phyloP scores from a whole-genome alignment of 2,113 vertebrate species.

The Osmerus mordax region DNA sequence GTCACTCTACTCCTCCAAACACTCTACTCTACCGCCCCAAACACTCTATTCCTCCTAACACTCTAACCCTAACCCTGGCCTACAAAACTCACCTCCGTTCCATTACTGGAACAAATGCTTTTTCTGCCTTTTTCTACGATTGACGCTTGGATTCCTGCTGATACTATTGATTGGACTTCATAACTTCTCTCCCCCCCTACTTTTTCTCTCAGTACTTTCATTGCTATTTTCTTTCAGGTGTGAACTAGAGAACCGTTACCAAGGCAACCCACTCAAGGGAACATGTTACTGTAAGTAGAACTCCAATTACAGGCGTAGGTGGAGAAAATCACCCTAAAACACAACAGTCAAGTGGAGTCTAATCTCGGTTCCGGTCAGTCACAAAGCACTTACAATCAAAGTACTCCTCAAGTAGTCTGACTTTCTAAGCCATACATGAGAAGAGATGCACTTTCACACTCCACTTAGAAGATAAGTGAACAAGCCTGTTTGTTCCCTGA shows the following conservation, averaged over 20 bases:
- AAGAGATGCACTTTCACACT: too few species aligned
- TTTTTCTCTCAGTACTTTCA: background rate
- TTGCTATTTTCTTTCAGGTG: constrained; percentile 73
- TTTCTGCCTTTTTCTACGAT: background rate
- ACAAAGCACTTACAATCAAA: constrained; percentile 28
- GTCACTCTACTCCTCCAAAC: background rate
- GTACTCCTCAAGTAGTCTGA: constrained; percentile 29
- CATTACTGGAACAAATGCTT: background rate
- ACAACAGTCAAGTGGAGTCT: background rate
- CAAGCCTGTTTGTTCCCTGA: too few species aligned
- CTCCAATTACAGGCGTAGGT: constrained; percentile 20
- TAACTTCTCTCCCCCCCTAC: background rate
- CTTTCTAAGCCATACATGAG: constrained; percentile 21
- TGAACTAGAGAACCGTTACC: constrained; percentile 96
- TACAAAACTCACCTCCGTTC: background rate
- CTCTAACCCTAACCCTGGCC: too few species aligned
- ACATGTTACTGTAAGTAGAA: constrained; percentile 96
- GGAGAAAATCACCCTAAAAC: constrained; percentile 5
- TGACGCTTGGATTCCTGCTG: too few species aligned
- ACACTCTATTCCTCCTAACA: background rate
- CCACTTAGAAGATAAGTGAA: too few species aligned
- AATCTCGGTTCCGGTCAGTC: constrained; percentile 18
- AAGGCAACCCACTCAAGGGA: constrained; percentile 98
- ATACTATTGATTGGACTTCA: background rate
- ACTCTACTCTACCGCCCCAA: background rate